These are phyloP conservation scores for Halocaridina rubra DNA, from an alignment of 2,888 invertebrate species.

Conservation along the genomic window DNA sequence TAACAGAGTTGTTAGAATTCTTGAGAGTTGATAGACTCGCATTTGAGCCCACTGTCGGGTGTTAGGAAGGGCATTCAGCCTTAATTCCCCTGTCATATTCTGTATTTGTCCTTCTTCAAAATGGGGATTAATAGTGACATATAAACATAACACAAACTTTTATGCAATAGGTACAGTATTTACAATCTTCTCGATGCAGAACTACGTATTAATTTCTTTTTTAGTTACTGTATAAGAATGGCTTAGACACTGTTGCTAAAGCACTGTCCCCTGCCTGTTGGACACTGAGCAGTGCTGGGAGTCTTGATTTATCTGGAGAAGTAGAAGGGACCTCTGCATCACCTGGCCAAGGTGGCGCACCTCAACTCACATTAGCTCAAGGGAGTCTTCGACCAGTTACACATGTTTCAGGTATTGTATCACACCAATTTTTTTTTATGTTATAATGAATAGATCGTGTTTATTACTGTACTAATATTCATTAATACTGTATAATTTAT, in stretches of 20 bases:
- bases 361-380: constrained; percentile 42
- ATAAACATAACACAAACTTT: no score
- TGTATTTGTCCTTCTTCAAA: no score
- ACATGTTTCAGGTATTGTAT: constrained; percentile 35
- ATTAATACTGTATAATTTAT: no score
- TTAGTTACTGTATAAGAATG: constrained; percentile 47
- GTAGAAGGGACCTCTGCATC: neutral
- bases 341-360: constrained; percentile 2
- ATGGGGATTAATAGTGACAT: no score
- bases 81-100: no score
- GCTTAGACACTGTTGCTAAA: constrained; percentile 47
- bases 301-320: constrained; percentile 5
- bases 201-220: constrained; percentile 2
- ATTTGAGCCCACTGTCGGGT: no score
- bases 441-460: neutral
- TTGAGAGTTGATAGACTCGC: no score
- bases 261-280: constrained; percentile 40
- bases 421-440: neutral
- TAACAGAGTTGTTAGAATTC: no score
- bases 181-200: no score
- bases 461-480: no score
- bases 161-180: no score
- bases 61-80: no score
- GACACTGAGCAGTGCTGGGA: constrained; percentile 36
- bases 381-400: constrained; percentile 43